Evolutionary conservation across 2,113 vertebrate species (phyloP).

Genomic region (Solea senegalensis): DNA sequence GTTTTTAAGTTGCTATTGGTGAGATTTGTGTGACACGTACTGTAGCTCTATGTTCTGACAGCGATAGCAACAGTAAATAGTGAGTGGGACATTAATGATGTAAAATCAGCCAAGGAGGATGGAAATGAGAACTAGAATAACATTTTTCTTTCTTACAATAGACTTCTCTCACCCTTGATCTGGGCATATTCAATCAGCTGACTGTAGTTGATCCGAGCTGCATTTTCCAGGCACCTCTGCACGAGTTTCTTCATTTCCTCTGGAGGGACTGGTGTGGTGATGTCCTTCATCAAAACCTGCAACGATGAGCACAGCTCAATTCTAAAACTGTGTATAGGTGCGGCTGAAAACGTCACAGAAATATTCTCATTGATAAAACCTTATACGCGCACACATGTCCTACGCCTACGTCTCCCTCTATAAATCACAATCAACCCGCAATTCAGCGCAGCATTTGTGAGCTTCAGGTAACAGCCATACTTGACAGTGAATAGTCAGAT

Average conservation of each 20-base stretch:
- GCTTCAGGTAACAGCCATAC: no score
- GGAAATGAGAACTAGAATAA: neutral
- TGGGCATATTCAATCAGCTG: conserved; percentile 95
- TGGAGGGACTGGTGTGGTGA: conserved; percentile 91
- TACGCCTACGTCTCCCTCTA: no score
- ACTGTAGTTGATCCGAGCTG: conserved; percentile 94
- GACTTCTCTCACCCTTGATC: conserved; percentile 87
- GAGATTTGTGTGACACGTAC: no score
- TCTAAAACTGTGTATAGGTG: neutral
- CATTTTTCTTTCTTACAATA: neutral
- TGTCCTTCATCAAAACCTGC: conserved; percentile 98
- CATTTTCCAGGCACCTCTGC: conserved; percentile 93
- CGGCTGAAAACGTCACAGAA: no score
- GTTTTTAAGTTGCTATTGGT: no score
- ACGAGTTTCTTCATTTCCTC: conserved; percentile 95
- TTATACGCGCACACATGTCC: no score
- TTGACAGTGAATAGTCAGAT: no score
- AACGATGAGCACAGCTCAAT: neutral
- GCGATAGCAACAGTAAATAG: no score
- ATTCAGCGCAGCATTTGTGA: no score
- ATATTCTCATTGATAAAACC: no score
- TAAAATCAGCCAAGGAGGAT: neutral
- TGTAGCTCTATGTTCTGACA: no score
- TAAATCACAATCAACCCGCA: no score
- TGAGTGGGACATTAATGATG: neutral